Evolutionary conservation across 2,888 invertebrate species (phyloP), one percentile per base, ranked within the genome.

Genomic region (Ypsolopha scabrella): DNA sequence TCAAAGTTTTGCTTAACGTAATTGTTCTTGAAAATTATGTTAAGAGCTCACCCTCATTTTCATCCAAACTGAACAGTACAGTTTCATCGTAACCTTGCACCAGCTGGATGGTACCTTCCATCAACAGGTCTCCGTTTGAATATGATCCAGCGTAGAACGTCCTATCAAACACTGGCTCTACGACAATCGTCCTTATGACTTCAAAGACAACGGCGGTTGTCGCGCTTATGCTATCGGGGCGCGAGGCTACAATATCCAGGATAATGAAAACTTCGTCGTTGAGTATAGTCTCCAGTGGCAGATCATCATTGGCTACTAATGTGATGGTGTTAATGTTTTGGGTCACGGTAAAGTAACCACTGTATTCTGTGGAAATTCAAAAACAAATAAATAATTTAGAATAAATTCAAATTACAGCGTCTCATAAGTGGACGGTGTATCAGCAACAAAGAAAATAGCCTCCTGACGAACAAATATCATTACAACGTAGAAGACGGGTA

Each of bases 21-120:
- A 4, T 24, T 24, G n/a, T 24, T 24, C 24, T 24, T 24, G 4
- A 24, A 3, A 24, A 24, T 24, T 24, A 24, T 3, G 4, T 24
- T 3, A 24, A 24, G 2, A 4, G 24, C 24, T 24, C 4, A 24
- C 24, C 24, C 24, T 24, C 24, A 24, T 24, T 24, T 24, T 24
- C 2, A 24, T 24, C 24, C 24, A 24, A 24, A 24, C 24, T 24
- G 24, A 24, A 39, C 39, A n/a, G 24, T 0, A 49, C 49, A 39
- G 49, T 41, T 8, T 49, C 49, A 11, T 49, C 49, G 13, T 41
- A 49, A n/a, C 49, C 49, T 11, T 49, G 49, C n/a, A 41, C 11
- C n/a, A 49, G 35, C 33, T 34, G 24, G n/a, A 49, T 41, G n/a
- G 39, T 49, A 33, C 9, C 6, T 10, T 11, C 36, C 8, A 47